These are phyloP conservation scores for Sphinx pinastri DNA, from an alignment of 2,888 invertebrate species.

Conservation along the genomic window DNA sequence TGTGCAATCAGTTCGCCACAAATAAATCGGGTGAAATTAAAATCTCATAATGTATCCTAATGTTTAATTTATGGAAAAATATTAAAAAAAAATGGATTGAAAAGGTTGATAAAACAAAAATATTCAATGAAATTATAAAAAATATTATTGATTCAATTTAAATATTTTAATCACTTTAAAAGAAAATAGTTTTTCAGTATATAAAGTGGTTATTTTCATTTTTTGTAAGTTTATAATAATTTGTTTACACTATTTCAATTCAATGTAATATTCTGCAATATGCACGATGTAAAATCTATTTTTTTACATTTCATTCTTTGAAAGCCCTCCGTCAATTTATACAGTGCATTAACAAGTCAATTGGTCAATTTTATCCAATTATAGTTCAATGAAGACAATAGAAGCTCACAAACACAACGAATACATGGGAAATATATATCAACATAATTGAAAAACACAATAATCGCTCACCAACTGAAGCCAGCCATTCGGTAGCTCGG, in stretches of 20 bases:
- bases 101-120: no score
- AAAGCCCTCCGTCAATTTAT: constrained; percentile 76
- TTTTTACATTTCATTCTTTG: constrained; percentile 65
- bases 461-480: constrained; percentile 79
- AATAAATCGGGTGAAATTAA: no score
- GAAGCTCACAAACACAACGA: constrained; percentile 59
- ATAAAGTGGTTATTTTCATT: no score
- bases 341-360: constrained; percentile 51
- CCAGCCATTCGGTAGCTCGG: constrained; percentile 84
- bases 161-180: no score
- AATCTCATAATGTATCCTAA: no score
- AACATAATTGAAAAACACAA: constrained; percentile 48
- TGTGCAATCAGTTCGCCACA: no score
- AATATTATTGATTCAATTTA: no score
- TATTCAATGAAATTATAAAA: no score
- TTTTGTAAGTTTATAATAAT: neutral
- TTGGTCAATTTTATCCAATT: constrained; percentile 68
- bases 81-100: no score
- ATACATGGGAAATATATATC: constrained; percentile 58
- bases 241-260: neutral
- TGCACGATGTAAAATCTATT: neutral
- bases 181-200: no score
- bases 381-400: constrained; percentile 61
- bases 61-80: no score
- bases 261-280: neutral